These are phyloP conservation scores for Drosophila antonietae DNA, from an alignment of 2,888 invertebrate genomes.

Conservation along the genomic window DNA sequence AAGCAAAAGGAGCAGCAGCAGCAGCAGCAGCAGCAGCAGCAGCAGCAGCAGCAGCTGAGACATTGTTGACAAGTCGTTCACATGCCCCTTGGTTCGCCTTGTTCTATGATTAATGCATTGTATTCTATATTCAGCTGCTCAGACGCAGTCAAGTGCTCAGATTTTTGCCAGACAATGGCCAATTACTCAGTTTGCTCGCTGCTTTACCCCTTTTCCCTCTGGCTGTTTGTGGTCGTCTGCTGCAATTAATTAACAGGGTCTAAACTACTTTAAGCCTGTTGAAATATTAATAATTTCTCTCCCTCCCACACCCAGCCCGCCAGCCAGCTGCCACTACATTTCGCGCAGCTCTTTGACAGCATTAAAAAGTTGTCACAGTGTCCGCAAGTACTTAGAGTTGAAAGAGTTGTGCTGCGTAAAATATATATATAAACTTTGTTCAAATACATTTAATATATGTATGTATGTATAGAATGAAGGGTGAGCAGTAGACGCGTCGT, in stretches of 20 bases:
- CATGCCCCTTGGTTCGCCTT: conserved; percentile 35
- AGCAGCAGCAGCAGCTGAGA: conserved; percentile 33
- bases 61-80: conserved; percentile 54
- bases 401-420: not conserved
- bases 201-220: not conserved
- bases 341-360: conserved; percentile 33
- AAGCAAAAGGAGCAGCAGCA: conserved; percentile 16
- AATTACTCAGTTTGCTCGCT: conserved; percentile 38
- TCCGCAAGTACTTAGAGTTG: conserved; percentile 25
- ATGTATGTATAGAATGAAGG: not conserved
- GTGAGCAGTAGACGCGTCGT: not conserved
- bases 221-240: conserved; percentile 1
- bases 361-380: conserved; percentile 44
- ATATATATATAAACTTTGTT: not conserved
- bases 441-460: not conserved
- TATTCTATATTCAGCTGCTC: conserved; percentile 29
- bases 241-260: conserved; percentile 41
- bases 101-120: conserved; percentile 67
- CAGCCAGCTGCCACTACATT: not conserved
- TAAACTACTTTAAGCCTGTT: conserved; percentile 22
- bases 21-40: conserved; percentile 19
- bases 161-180: conserved; percentile 36
- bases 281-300: conserved; percentile 19
- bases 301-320: not conserved
- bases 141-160: conserved; percentile 40